phyloP scores from a whole-genome alignment of 2,888 invertebrate species.

The Pristionchus entomophagus region DNA sequence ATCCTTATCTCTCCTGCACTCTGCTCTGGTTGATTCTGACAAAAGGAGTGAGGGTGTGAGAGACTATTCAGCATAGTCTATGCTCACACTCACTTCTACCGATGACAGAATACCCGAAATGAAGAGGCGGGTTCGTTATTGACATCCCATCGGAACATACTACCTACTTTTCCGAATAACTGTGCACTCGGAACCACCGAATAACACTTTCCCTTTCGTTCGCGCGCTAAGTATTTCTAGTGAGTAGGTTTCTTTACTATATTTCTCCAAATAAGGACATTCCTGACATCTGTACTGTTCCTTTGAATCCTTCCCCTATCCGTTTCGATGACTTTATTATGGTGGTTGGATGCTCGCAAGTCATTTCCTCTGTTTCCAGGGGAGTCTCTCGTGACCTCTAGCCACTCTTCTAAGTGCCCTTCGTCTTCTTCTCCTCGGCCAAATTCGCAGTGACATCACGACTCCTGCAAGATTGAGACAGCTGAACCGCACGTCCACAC shows the following conservation, averaged over 20 bases:
- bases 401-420: neutral
- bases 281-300: no score
- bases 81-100: no score
- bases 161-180: neutral
- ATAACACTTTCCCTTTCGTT: neutral
- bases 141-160: no score
- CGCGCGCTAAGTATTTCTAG: no score
- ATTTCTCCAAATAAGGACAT: no score
- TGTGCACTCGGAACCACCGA: neutral
- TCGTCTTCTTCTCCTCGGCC: neutral
- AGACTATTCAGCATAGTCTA: no score
- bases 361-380: slow-evolving; percentile 10
- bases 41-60: no score
- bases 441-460: neutral
- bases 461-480: neutral
- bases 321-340: neutral
- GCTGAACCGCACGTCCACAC: neutral
- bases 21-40: no score
- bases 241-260: no score
- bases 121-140: no score
- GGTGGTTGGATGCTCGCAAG: no score
- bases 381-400: neutral
- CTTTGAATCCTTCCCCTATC: neutral
- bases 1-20: neutral
- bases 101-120: no score